These are phyloP conservation scores for Baryphthengus martii DNA, from an alignment of 2,113 vertebrate species.

Conservation along the genomic window DNA sequence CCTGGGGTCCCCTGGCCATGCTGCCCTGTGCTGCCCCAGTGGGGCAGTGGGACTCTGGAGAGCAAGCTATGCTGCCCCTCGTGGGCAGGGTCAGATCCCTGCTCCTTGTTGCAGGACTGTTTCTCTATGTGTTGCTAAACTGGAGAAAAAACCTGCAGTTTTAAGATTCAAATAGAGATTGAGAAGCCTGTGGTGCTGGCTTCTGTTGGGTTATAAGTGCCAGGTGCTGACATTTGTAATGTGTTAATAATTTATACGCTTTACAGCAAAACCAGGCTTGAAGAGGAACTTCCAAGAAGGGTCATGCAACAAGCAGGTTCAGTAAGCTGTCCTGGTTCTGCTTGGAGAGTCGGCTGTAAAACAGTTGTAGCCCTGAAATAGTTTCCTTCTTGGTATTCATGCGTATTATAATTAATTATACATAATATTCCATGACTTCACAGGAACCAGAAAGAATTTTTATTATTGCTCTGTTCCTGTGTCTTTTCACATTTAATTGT, in stretches of 20 bases:
- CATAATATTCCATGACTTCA: not conserved
- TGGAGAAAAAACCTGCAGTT: not conserved
- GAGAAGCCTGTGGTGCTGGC: not conserved
- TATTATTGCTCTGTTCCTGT: not conserved
- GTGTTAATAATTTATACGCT: not conserved
- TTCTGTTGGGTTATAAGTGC: not conserved
- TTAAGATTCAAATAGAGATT: not conserved
- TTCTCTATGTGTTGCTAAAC: not conserved
- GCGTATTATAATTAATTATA: not conserved
- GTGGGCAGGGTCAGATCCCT: not conserved
- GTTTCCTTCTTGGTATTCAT: not conserved
- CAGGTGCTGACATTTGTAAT: not conserved
- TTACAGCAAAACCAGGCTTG: not conserved
- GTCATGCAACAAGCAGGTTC: not conserved
- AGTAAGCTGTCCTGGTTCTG: not conserved
- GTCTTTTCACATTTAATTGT: not conserved
- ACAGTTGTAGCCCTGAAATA: not conserved
- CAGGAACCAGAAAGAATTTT: not conserved
- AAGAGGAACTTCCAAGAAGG: not conserved
- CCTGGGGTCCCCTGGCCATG: fast-evolving
- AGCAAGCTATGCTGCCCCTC: not conserved
- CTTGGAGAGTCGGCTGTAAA: not conserved
- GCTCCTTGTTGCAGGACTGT: not conserved
- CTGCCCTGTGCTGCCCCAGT: fast-evolving
- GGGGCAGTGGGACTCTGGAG: fast-evolving